These are phyloP conservation scores for Drosophila cognata DNA, from an alignment of 2,888 invertebrate genomes.

Conservation along the genomic window DNA sequence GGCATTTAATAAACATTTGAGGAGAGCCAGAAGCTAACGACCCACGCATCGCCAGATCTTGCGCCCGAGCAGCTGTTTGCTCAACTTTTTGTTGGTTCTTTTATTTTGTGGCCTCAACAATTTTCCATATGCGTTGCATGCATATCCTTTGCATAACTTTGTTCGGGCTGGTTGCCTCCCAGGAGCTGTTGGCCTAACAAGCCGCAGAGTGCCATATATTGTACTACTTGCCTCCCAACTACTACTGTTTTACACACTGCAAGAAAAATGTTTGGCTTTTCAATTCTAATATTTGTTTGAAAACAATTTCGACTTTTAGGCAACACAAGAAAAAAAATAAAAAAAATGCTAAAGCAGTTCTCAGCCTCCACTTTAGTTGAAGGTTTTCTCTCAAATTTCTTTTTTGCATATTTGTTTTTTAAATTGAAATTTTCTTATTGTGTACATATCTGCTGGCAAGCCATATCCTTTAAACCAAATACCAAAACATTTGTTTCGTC, in stretches of 20 bases:
- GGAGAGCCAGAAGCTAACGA: conserved; percentile 48
- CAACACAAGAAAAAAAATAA: neutral
- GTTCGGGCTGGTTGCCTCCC: conserved; percentile 49
- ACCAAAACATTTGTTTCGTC: conserved; percentile 22
- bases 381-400: neutral
- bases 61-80: conserved; percentile 30
- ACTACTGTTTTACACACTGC: neutral
- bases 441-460: neutral
- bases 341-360: no score
- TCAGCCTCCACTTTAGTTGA: no score
- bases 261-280: neutral
- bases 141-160: conserved; percentile 62
- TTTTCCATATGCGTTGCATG: conserved; percentile 54
- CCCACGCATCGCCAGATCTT: conserved; percentile 53
- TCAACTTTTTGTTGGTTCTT: no score
- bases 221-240: neutral
- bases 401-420: neutral
- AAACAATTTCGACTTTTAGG: neutral
- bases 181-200: conserved; percentile 17
- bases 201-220: conserved; percentile 10
- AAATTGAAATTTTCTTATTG: neutral
- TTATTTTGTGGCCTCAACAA: conserved; percentile 18
- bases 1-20: conserved; percentile 62
- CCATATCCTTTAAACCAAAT: conserved; percentile 4
- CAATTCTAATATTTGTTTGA: neutral